These are phyloP conservation scores for Deroplatys truncata DNA, from an alignment of 2,888 invertebrate species.

Conservation along the genomic window DNA sequence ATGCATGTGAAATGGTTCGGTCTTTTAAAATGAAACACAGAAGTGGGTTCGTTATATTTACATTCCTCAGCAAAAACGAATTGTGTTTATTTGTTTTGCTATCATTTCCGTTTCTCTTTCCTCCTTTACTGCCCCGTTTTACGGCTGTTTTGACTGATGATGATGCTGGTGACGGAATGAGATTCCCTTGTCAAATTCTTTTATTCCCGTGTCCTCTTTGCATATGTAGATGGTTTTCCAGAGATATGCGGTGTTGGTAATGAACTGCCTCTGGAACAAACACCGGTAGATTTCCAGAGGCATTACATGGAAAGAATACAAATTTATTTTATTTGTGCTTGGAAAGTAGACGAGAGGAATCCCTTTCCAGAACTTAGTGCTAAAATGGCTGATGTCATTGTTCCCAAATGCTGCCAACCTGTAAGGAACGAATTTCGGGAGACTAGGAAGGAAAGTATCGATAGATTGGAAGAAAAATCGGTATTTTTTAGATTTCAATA, in stretches of 20 bases:
- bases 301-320: neutral
- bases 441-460: too few species aligned
- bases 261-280: neutral
- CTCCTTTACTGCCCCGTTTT: neutral
- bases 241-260: neutral
- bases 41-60: constrained; percentile 15
- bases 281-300: neutral
- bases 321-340: neutral
- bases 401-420: too few species aligned
- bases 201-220: neutral
- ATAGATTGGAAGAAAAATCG: too few species aligned
- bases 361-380: neutral
- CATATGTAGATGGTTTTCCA: neutral
- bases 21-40: constrained; percentile 10
- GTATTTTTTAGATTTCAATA: too few species aligned
- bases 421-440: too few species aligned
- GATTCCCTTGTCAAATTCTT: neutral
- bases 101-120: neutral
- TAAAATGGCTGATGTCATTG: neutral
- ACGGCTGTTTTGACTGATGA: neutral
- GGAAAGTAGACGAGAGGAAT: neutral
- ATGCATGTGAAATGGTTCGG: constrained; percentile 14
- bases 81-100: constrained; percentile 14
- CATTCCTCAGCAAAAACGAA: constrained; percentile 15
- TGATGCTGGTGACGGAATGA: neutral